Percentiles rank a stretch among this genome's conserved stretches.
Evolutionary conservation across 2,888 invertebrate species (phyloP).

Genomic region (Acronicta leporina): DNA sequence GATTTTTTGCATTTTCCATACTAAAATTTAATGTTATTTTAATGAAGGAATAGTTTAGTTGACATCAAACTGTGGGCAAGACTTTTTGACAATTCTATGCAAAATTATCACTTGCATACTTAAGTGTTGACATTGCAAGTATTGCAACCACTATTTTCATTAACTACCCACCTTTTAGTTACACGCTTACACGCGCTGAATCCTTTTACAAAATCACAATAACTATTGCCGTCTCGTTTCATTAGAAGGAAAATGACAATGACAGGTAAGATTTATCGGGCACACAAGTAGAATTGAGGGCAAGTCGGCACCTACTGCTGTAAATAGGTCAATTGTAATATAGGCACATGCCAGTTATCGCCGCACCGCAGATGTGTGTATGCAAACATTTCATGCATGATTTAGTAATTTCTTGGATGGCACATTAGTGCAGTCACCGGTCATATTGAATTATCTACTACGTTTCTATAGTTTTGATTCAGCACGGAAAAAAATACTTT

Average conservation of each 20-base stretch:
- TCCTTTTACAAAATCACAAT: not conserved
- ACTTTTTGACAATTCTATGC: too few relatives aligned
- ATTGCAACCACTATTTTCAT: too few relatives aligned
- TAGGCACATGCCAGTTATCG: conserved; percentile 11
- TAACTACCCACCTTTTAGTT: not conserved
- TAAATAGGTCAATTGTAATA: conserved; percentile 41
- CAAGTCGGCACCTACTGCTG: conserved; percentile 17
- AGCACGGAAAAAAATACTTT: too few relatives aligned
- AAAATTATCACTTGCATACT: too few relatives aligned
- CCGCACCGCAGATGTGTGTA: not conserved
- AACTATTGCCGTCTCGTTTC: conserved; percentile 3
- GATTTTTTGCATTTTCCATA: too few relatives aligned
- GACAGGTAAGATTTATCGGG: conserved; percentile 35
- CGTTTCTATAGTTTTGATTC: too few relatives aligned
- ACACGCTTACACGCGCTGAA: not conserved
- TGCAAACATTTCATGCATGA: not conserved
- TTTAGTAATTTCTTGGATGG: too few relatives aligned
- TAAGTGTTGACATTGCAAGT: too few relatives aligned
- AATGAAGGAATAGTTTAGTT: too few relatives aligned
- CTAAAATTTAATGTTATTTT: too few relatives aligned
- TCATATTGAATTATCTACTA: too few relatives aligned
- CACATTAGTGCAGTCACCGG: too few relatives aligned
- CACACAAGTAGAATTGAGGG: conserved; percentile 26
- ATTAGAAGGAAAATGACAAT: conserved; percentile 18
- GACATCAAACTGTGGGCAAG: not conserved